Evolutionary conservation across 2,888 invertebrate species (phyloP).

Genomic region (Leptopilina syphax): DNA sequence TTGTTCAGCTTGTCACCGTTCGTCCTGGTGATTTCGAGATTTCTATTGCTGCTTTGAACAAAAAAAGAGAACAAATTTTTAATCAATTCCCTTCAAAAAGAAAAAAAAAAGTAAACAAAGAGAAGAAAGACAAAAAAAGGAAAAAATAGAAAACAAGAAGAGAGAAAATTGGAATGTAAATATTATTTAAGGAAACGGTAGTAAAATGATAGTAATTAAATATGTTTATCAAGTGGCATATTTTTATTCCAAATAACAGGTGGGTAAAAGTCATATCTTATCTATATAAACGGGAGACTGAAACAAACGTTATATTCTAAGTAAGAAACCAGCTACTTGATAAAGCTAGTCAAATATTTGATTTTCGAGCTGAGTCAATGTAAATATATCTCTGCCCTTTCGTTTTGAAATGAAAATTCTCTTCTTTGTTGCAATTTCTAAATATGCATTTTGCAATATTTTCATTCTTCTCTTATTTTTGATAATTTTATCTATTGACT

Average conservation of each 20-base stretch:
- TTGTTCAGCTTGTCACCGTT: constrained; percentile 74
- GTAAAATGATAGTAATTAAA: constrained; percentile 10
- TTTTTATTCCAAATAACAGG: constrained; percentile 37
- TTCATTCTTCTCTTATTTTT: too few species aligned
- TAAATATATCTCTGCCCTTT: constrained; percentile 21
- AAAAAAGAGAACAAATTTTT: constrained; percentile 18
- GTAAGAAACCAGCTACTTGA: constrained; percentile 35
- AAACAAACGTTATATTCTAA: constrained; percentile 6
- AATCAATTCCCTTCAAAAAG: not conserved
- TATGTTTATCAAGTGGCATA: constrained; percentile 24
- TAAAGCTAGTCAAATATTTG: constrained; percentile 28
- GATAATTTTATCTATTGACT: too few species aligned
- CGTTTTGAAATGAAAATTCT: not conserved
- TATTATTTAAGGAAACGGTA: not conserved
- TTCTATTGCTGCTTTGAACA: constrained; percentile 68
- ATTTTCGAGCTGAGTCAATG: constrained; percentile 34
- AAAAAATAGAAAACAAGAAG: not conserved
- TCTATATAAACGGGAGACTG: constrained; percentile 43
- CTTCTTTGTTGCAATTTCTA: too few species aligned
- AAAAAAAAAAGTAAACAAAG: too few species aligned
- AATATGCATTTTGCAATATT: too few species aligned
- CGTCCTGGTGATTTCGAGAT: constrained; percentile 73
- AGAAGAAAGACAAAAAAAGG: too few species aligned
- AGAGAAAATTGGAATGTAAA: not conserved
- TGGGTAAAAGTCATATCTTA: constrained; percentile 50